These are phyloP conservation scores for Cyrtorhinus lividipennis DNA, from an alignment of 1,140 invertebrate species.

Conservation along the genomic window DNA sequence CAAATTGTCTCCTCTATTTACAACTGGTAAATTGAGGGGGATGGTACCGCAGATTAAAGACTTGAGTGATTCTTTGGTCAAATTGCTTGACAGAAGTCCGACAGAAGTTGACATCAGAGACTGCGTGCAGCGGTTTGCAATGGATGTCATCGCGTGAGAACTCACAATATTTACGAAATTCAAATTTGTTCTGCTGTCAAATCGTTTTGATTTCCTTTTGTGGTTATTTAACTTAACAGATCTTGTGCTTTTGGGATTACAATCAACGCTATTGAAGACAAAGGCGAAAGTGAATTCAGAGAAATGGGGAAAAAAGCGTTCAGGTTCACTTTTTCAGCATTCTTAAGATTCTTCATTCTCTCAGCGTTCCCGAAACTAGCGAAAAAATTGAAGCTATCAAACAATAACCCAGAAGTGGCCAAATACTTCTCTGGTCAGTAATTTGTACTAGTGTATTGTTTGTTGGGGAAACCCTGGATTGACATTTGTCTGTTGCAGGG, in stretches of 20 bases:
- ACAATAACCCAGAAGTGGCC: not conserved
- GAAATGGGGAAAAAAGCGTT: conserved; percentile 25
- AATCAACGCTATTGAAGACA: conserved; percentile 37
- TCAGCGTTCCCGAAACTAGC: conserved; percentile 4
- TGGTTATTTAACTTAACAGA: conserved; percentile 10
- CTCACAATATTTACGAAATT: too few relatives aligned
- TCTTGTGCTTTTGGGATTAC: conserved; percentile 41
- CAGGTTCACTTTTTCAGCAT: conserved; percentile 2
- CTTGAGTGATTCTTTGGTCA: not conserved
- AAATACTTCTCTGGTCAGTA: not conserved
- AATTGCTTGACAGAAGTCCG: not conserved
- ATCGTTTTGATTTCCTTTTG: too few relatives aligned
- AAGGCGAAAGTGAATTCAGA: conserved; percentile 36
- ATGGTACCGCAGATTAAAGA: conserved; percentile 21
- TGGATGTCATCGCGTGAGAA: conserved; percentile 10
- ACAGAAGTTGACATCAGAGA: not conserved
- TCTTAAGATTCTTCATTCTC: conserved; percentile 7
- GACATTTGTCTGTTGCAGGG: conserved; percentile 25
- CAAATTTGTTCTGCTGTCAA: too few relatives aligned
- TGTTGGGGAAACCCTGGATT: too few relatives aligned
- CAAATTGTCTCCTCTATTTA: conserved; percentile 46
- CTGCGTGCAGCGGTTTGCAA: not conserved
- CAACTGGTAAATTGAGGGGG: conserved; percentile 35
- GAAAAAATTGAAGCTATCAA: conserved; percentile 15
- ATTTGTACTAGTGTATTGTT: too few relatives aligned